Base-by-base conservation (phyloP, 2,797 vertebrate species). In the Coendou prehensilis region DNA sequence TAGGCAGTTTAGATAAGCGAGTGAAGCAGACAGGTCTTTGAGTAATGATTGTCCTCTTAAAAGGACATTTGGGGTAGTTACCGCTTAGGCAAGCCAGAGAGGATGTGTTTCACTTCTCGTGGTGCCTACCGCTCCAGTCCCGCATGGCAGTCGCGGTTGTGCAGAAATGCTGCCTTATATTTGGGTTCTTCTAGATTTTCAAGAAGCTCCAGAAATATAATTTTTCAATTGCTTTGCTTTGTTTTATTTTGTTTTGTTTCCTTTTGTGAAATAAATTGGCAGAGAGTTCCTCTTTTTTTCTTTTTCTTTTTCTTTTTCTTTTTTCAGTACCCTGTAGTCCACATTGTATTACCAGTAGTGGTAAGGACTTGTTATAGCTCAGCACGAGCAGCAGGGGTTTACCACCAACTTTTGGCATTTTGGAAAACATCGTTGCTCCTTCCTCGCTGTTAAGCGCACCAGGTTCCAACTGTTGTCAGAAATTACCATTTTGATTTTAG, bases 161-260 rank as follows among this genome's bases (percentile, higher is more conserved):
- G 26, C 14, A 47, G 20, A 80, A 95, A 71, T 22, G 10, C 50
- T 87, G 1, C 87, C 22, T 13, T 11, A 2, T 67, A 17, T 57
- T 87, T 37, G 76, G 41, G 45, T 22, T 57, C 81, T 78, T 87
- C 33, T 11, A 41, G n/a, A 6, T 73, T 57, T 71, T 67, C 15
- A 18, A 33, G 52, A 79, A 5, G 33, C 17, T 54, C 50, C 22
- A 33, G 50, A 76, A 54, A 54, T 83, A 17, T 15, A 30, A 33
- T 11, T 83, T 83, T 63, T 67, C 10, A 73, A 26, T 86, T 87
- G 5, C 84, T 80, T 63, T 6, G 18, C 8, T 28, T 76, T 22
- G 30, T 2, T 67, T 83, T 84, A 28, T 54, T 95, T 94, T 92
- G 11, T 52, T 95, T 71, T 89, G 57, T 61, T 61, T 28, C 59